A percentile compares a stretch with the other conserved stretches of the same genome.
Conservation (phyloP, 2,113 vertebrate species). For the Marmota flaviventris region DNA sequence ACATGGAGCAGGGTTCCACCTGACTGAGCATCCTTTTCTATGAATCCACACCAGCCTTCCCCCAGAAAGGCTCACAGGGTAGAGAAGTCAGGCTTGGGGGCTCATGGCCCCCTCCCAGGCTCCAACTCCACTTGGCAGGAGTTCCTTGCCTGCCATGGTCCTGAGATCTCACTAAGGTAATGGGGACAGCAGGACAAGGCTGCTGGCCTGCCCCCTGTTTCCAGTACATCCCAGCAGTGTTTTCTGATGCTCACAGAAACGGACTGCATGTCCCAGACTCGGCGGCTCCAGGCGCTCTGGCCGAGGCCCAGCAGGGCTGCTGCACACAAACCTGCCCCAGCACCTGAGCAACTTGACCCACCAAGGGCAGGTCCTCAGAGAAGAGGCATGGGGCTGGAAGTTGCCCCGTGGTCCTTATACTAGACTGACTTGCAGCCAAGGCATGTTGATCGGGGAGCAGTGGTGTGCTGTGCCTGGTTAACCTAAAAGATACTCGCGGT, state of each 20-base stretch:
- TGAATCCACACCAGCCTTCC: accelerated
- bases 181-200: neutral
- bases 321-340: neutral
- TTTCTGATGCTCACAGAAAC: slow-evolving; percentile 75
- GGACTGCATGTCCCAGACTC: slow-evolving; percentile 52
- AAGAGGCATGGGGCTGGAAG: neutral
- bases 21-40: neutral
- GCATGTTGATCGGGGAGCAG: neutral
- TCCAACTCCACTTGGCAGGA: slow-evolving; percentile 59
- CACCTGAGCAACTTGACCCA: neutral
- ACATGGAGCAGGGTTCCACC: neutral
- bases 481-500: neutral
- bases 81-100: neutral
- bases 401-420: accelerated
- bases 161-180: slow-evolving; percentile 42
- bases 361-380: neutral
- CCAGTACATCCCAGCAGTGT: slow-evolving; percentile 7
- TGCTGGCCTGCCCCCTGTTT: slow-evolving; percentile 10
- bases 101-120: neutral
- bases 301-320: neutral
- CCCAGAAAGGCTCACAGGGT: neutral
- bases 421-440: neutral
- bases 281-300: neutral
- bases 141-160: neutral
- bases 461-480: neutral